phyloP scores from a whole-genome alignment of 2,888 invertebrate species.

The Leucophora obtusa region DNA sequence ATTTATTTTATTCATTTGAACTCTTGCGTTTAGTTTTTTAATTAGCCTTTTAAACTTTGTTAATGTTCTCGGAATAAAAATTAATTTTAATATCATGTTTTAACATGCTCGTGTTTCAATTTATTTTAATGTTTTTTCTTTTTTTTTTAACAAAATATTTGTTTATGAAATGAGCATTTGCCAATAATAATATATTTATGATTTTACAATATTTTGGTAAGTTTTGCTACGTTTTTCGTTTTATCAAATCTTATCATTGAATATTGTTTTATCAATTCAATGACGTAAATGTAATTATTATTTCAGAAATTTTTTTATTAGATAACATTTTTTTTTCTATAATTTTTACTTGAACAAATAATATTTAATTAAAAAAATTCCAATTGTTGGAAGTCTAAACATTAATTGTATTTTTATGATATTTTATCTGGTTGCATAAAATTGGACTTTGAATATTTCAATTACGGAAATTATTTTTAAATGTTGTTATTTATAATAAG shows the following conservation, averaged over 20 bases:
- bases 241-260: background rate
- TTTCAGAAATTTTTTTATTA: background rate
- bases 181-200: background rate
- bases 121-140: background rate
- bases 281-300: background rate
- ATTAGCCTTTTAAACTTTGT: background rate
- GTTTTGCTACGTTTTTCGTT: background rate
- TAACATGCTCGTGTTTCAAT: background rate
- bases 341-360: background rate
- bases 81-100: background rate
- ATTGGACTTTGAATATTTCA: background rate
- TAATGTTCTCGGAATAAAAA: background rate
- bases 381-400: background rate
- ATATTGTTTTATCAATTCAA: background rate
- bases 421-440: background rate
- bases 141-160: background rate
- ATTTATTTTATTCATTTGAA: background rate
- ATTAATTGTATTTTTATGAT: background rate
- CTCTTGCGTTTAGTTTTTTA: background rate
- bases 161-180: background rate
- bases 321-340: background rate
- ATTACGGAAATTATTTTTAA: background rate
- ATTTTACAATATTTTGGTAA: background rate
- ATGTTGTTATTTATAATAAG: too few species aligned
- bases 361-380: background rate